phyloP scores from a whole-genome alignment of 2,797 vertebrate species.

The Myotis vivesi region DNA sequence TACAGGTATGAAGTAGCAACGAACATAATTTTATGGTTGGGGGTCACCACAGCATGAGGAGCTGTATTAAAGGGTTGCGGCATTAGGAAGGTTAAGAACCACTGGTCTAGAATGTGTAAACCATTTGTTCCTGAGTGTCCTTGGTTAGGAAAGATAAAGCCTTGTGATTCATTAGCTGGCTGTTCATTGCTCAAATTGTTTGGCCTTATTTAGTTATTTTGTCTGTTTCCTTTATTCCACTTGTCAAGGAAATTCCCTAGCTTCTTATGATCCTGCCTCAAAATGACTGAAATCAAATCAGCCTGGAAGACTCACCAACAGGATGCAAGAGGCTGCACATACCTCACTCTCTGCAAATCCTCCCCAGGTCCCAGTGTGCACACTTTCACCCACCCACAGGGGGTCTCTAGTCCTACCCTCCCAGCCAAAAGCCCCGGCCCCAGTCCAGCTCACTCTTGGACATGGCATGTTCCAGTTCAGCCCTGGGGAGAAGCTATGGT shows the following conservation, averaged over 20 bases:
- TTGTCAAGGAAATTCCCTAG: background rate
- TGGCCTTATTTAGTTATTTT: background rate
- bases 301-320: background rate
- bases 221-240: background rate
- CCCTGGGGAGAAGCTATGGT: background rate
- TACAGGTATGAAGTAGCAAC: too few species aligned
- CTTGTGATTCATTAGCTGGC: background rate
- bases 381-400: too few species aligned
- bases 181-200: background rate
- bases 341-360: too few species aligned
- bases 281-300: background rate
- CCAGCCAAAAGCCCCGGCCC: background rate
- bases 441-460: background rate
- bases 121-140: background rate
- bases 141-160: background rate
- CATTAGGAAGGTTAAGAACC: too few species aligned
- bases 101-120: background rate
- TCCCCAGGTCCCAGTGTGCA: too few species aligned
- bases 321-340: accelerated
- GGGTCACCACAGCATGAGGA: too few species aligned
- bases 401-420: background rate
- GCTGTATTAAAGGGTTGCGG: too few species aligned
- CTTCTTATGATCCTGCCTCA: background rate
- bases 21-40: too few species aligned
- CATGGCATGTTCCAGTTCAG: background rate